Conservation (phyloP, 2,113 vertebrate genomes). For the Girardinichthys multiradiatus region DNA sequence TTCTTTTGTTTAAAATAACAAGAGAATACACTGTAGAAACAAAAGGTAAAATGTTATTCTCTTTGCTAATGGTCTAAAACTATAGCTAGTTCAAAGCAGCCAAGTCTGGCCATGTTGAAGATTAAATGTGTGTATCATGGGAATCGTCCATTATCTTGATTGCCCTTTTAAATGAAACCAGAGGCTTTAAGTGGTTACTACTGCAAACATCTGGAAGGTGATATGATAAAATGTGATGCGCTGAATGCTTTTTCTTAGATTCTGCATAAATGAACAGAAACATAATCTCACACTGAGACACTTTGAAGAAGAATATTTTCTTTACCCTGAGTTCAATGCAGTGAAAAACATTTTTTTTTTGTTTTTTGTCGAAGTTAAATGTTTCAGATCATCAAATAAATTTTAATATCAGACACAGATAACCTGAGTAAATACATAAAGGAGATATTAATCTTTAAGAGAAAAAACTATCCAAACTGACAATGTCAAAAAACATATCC, state of each 20-base stretch:
- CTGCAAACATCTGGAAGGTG: neutral
- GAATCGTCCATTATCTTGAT: slow-evolving; percentile 10
- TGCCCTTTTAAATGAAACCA: slow-evolving; percentile 10
- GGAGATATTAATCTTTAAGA: too few relatives aligned
- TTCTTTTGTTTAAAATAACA: slow-evolving; percentile 15
- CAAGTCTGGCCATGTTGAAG: neutral
- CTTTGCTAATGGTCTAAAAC: neutral
- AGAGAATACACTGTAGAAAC: neutral
- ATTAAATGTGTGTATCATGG: slow-evolving; percentile 1
- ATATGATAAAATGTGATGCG: neutral
- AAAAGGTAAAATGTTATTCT: slow-evolving; percentile 14
- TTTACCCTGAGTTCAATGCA: too few relatives aligned
- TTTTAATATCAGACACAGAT: too few relatives aligned
- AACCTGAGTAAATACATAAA: too few relatives aligned
- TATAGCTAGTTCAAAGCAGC: neutral
- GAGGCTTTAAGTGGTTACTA: slow-evolving; percentile 3
- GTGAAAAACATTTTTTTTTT: too few relatives aligned
- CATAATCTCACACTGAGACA: too few relatives aligned
- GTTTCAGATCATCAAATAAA: too few relatives aligned
- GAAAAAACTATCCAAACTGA: too few relatives aligned
- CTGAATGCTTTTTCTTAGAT: neutral
- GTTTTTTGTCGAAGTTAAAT: too few relatives aligned
- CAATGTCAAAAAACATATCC: too few relatives aligned
- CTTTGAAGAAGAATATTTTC: too few relatives aligned
- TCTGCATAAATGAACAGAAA: slow-evolving; percentile 7